phyloP scores from a whole-genome alignment of 2,888 invertebrate genomes.

The Aleiodes testaceus region DNA sequence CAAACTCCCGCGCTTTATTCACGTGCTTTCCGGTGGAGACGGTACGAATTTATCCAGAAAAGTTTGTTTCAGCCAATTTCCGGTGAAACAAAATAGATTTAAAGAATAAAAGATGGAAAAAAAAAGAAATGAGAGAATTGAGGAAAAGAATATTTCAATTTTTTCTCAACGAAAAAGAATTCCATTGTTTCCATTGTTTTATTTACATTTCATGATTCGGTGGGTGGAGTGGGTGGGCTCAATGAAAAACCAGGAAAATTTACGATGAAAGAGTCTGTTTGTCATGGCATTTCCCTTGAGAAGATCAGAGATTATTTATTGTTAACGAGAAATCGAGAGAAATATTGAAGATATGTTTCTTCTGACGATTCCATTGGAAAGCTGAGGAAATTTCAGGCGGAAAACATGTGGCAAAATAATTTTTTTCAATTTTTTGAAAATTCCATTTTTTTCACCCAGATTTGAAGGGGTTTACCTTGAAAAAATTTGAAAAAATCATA shows the following conservation, averaged over 20 bases:
- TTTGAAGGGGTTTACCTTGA: no score
- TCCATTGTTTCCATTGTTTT: slow-evolving; percentile 2
- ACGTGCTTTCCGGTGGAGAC: slow-evolving; percentile 54
- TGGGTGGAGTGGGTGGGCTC: background rate
- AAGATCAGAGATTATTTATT: background rate
- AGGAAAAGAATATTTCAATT: background rate
- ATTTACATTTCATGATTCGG: slow-evolving; percentile 9
- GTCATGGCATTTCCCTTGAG: background rate
- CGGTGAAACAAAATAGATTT: background rate
- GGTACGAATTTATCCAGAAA: slow-evolving; percentile 37
- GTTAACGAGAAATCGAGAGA: no score
- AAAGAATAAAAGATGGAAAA: background rate
- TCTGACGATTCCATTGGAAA: no score
- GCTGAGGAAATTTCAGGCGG: no score
- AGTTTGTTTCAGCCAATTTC: slow-evolving; percentile 33
- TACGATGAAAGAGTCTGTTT: background rate
- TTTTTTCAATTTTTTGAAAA: no score
- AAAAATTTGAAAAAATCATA: no score
- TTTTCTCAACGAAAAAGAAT: background rate
- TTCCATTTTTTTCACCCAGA: no score
- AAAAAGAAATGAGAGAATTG: background rate
- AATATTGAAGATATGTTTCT: no score
- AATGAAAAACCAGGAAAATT: slow-evolving; percentile 1
- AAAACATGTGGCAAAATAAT: no score
- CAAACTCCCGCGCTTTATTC: slow-evolving; percentile 44